Evolutionary conservation across 2,888 invertebrate genomes (phyloP).

Genomic region (Chaetogeoica ovagalla): DNA sequence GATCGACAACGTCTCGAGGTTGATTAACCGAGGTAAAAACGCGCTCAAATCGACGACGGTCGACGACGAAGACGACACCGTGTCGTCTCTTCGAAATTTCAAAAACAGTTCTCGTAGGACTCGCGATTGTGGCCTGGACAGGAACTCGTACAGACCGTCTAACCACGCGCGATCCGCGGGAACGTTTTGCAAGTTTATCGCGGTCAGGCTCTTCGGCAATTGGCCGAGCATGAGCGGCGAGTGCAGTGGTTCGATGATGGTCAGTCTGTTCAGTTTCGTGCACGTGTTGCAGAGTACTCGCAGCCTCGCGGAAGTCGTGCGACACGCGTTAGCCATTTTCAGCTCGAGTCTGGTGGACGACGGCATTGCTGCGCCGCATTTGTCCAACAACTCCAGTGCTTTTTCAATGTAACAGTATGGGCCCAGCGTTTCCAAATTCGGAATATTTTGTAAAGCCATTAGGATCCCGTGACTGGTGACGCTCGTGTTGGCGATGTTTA

Average conservation of each 20-base stretch:
- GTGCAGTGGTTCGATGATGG: slow-evolving; percentile 60
- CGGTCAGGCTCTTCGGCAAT: slow-evolving; percentile 59
- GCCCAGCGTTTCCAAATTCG: slow-evolving; percentile 60
- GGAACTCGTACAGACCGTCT: slow-evolving; percentile 59
- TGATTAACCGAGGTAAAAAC: slow-evolving; percentile 59
- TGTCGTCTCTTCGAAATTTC: slow-evolving; percentile 58
- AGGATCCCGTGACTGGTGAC: slow-evolving; percentile 60
- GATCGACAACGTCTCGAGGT: slow-evolving; percentile 59
- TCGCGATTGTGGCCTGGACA: slow-evolving; percentile 58
- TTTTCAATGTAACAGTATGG: slow-evolving; percentile 61
- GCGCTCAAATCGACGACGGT: slow-evolving; percentile 58
- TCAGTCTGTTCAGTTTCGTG: slow-evolving; percentile 59
- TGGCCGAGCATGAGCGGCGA: slow-evolving; percentile 59
- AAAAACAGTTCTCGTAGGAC: slow-evolving; percentile 59
- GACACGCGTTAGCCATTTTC: slow-evolving; percentile 59
- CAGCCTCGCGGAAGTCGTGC: slow-evolving; percentile 59
- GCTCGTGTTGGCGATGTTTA: slow-evolving; percentile 61
- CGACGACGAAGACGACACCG: slow-evolving; percentile 56
- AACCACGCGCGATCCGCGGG: slow-evolving; percentile 60
- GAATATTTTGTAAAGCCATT: slow-evolving; percentile 59
- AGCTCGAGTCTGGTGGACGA: slow-evolving; percentile 59
- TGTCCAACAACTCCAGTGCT: slow-evolving; percentile 60
- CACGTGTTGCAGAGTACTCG: slow-evolving; percentile 60
- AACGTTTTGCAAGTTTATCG: slow-evolving; percentile 59
- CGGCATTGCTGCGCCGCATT: neutral